A percentile compares a stretch with the other conserved stretches of the same genome.
These are phyloP conservation scores for Trichonephila clavata DNA, from an alignment of 1,140 invertebrate species.

Conservation along the genomic window DNA sequence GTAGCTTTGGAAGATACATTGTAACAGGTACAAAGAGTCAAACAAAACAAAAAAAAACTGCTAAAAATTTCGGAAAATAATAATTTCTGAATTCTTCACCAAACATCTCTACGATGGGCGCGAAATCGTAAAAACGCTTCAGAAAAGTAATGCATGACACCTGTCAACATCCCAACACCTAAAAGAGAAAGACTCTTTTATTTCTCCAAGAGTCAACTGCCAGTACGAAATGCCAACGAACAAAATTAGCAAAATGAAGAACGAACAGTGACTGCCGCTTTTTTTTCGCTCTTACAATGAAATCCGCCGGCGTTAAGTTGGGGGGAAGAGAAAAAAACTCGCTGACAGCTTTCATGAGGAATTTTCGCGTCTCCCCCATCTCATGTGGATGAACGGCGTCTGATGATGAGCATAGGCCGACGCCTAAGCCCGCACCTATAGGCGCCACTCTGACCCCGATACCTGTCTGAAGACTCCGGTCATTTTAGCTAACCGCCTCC, in stretches of 20 bases:
- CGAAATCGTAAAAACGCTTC: neutral
- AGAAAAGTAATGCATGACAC: constrained; percentile 12
- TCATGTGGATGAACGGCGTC: neutral
- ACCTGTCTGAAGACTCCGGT: constrained; percentile 43
- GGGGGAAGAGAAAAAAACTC: neutral
- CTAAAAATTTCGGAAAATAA: neutral
- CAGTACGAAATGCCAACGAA: neutral
- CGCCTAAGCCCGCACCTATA: constrained; percentile 63
- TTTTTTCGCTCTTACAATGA: neutral
- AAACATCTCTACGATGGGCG: neutral
- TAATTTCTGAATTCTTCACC: neutral
- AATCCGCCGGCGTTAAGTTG: neutral
- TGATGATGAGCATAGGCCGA: constrained; percentile 52
- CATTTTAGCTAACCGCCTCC: constrained; percentile 19
- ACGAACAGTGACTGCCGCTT: constrained; percentile 27
- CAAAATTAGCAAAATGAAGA: constrained; percentile 36
- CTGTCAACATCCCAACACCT: constrained; percentile 16
- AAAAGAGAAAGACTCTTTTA: constrained; percentile 18
- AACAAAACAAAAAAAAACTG: neutral
- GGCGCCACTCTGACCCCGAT: constrained; percentile 60
- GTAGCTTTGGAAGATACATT: neutral
- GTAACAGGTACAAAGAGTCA: neutral
- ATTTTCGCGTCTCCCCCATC: constrained; percentile 6
- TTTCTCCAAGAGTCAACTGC: neutral
- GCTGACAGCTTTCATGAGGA: constrained; percentile 61